phyloP scores from a whole-genome alignment of 2,888 invertebrate genomes.

The Drosophila cognata region DNA sequence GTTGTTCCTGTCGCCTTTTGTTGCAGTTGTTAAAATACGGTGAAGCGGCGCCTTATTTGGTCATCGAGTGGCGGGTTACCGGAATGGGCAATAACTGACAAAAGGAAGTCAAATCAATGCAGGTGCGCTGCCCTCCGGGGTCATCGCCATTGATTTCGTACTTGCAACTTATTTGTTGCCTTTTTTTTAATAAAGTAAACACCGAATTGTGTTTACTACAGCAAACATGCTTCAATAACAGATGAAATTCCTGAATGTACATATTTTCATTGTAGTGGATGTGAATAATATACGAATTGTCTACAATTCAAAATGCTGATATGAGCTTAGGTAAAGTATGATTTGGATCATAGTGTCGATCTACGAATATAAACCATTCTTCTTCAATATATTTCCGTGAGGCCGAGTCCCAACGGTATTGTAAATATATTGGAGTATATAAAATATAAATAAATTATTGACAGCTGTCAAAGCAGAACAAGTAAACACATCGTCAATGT shows the following conservation, averaged over 20 bases:
- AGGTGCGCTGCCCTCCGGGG: slow-evolving; percentile 59
- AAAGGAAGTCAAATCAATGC: slow-evolving; percentile 72
- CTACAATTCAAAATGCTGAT: too few species aligned
- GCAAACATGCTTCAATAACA: neutral
- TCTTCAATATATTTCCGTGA: too few species aligned
- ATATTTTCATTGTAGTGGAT: neutral
- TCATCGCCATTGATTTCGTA: slow-evolving; percentile 38
- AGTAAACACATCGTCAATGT: neutral
- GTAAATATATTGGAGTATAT: neutral
- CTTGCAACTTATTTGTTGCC: too few species aligned
- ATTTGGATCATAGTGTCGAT: too few species aligned
- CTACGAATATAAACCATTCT: too few species aligned
- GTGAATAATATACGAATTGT: neutral
- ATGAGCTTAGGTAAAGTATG: too few species aligned
- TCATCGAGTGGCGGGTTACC: slow-evolving; percentile 1
- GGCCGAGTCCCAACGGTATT: neutral
- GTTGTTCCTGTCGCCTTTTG: slow-evolving; percentile 29
- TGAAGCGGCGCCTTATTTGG: slow-evolving; percentile 59
- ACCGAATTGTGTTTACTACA: neutral
- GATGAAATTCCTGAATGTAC: neutral
- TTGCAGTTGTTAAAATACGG: slow-evolving; percentile 59
- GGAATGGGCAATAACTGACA: slow-evolving; percentile 9
- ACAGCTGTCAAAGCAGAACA: neutral
- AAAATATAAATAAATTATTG: neutral
- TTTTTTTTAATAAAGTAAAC: neutral